A percentile compares a stretch with the other conserved stretches of the same genome.
Evolutionary conservation across 2,888 invertebrate species (phyloP).

Genomic region (Marronus borbonicus): DNA sequence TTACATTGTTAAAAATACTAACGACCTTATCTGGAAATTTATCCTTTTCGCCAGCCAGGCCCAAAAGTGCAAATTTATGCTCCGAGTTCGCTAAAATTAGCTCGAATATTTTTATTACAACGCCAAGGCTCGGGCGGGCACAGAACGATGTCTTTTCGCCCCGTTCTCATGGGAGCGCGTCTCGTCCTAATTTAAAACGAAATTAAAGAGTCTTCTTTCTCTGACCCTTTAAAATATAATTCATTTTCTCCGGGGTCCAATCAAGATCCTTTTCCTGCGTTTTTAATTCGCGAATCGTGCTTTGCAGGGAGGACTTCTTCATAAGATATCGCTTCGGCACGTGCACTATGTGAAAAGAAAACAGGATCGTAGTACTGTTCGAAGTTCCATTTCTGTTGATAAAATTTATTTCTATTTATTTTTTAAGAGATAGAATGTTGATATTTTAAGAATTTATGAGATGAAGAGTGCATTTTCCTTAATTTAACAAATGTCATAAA

Average conservation of each 20-base stretch:
- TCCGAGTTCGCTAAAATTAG: slow-evolving; percentile 19
- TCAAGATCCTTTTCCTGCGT: slow-evolving; percentile 39
- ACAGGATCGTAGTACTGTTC: background rate
- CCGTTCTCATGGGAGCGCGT: background rate
- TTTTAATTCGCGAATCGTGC: slow-evolving; percentile 36
- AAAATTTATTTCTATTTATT: background rate
- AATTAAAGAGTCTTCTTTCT: slow-evolving; percentile 20
- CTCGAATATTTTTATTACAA: slow-evolving; percentile 27
- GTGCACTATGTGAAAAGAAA: background rate
- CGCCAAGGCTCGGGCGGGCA: background rate
- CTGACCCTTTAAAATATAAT: slow-evolving; percentile 27
- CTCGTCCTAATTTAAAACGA: slow-evolving; percentile 33
- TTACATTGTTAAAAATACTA: background rate
- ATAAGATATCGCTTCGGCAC: slow-evolving; percentile 26
- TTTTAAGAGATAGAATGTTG: background rate
- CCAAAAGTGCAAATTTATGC: background rate
- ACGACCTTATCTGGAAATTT: slow-evolving; percentile 4
- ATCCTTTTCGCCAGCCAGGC: background rate
- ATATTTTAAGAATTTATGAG: no score
- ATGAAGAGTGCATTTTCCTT: no score
- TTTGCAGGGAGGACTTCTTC: slow-evolving; percentile 9
- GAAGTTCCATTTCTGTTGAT: background rate
- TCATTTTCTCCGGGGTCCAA: slow-evolving; percentile 39
- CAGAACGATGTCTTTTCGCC: background rate
- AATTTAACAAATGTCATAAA: no score